Base-by-base conservation (phyloP, 2,888 invertebrate genomes). In the Adineta ricciae region DNA sequence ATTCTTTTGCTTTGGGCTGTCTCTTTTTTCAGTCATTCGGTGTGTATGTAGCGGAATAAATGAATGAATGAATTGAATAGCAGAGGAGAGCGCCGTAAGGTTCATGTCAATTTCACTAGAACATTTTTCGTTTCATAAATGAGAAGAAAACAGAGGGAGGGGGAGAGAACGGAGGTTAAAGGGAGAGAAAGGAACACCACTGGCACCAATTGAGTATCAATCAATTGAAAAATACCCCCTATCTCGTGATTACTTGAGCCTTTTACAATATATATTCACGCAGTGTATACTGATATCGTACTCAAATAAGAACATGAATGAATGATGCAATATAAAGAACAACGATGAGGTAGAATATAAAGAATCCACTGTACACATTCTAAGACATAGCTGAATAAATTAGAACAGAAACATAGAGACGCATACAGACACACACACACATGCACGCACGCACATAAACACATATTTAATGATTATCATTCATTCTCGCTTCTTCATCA, bases 271-370 rank as follows among this genome's bases (percentile, higher is more conserved):
- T 64, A 32, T 64, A 27, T 64, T 64, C 64, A 32, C 32, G 19
- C 32, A 32, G 32, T 64, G 32, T 32, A 64, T 36, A 64, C 19
- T 64, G 32, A 19, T 36, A 64, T 64, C 64, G 32, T 64, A 64
- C 64, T 64, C 64, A 64, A 64, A 64, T 64, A 64, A 32, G 64
- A 64, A 64, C 27, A 64, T 64, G 64, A 64, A 64, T 64, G 64
- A 64, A 64, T 64, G 64, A 64, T 64, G 64, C 64, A 64, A 64
- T 64, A n/a, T n/a, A 64, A 64, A 64, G 64, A 64, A 64, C 64
- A 64, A 64, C 32, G 64, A 64, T 64, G 64, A 64, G 64, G 64
- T 64, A 64, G 32, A 64, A 27, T 64, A 64, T 64, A 64, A 64
- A 64, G 64, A 64, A 64, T 64, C 64, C 64, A 64, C 64, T 64